These are phyloP conservation scores for Brachionus manjavacas DNA, from an alignment of 1,140 invertebrate genomes.

Conservation along the genomic window DNA sequence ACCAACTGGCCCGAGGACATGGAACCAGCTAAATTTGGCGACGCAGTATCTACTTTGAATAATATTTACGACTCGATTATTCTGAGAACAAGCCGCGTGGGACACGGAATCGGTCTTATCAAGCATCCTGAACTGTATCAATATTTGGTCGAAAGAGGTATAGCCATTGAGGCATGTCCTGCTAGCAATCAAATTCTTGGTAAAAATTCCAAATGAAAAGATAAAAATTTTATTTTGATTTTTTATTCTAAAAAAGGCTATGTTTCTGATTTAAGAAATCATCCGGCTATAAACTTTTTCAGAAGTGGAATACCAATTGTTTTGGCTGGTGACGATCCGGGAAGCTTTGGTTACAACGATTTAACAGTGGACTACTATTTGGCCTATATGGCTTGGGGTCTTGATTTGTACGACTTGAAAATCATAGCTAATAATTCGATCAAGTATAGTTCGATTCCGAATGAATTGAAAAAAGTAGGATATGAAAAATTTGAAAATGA, in stretches of 20 bases:
- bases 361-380: constrained; percentile 49
- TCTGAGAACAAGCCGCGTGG: constrained; percentile 46
- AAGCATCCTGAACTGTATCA: constrained; percentile 47
- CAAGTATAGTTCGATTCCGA: constrained; percentile 44
- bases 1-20: constrained; percentile 48
- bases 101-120: constrained; percentile 46
- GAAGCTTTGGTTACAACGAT: constrained; percentile 47
- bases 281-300: constrained; percentile 46
- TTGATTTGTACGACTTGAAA: constrained; percentile 46
- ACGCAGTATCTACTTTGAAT: constrained; percentile 45
- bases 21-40: constrained; percentile 44
- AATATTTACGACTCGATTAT: constrained; percentile 47
- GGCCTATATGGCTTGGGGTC: constrained; percentile 47
- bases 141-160: constrained; percentile 44
- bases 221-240: too few relatives aligned
- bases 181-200: constrained; percentile 48
- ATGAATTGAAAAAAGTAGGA: constrained; percentile 44
- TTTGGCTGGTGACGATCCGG: constrained; percentile 48
- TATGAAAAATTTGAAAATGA: constrained; percentile 45
- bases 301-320: constrained; percentile 48
- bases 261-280: constrained; percentile 46
- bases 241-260: constrained; percentile 37
- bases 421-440: constrained; percentile 47
- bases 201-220: too few relatives aligned
- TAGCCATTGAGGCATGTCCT: constrained; percentile 47